Evolutionary conservation across 1,140 invertebrate genomes (phyloP).

Genomic region (Nephila pilipes): DNA sequence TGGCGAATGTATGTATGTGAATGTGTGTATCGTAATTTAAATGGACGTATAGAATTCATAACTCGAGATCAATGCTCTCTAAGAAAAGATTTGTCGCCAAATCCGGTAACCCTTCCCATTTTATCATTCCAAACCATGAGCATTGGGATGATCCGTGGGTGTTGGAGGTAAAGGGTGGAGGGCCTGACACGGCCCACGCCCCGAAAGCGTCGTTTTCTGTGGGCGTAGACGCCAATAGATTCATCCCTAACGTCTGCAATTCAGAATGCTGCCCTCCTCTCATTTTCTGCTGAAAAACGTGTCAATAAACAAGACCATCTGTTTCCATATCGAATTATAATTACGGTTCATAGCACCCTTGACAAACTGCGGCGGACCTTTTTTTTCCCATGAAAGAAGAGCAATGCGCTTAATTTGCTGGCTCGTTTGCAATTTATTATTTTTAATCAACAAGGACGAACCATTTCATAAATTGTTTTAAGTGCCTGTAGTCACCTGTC

Average conservation of each 20-base stretch:
- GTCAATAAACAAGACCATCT: slow-evolving; percentile 69
- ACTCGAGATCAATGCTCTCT: too few species aligned
- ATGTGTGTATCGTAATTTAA: too few species aligned
- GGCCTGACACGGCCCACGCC: slow-evolving; percentile 32
- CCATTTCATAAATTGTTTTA: slow-evolving; percentile 10
- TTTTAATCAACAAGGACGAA: neutral
- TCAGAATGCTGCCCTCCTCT: neutral
- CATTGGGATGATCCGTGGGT: slow-evolving; percentile 35
- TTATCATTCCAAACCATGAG: slow-evolving; percentile 6
- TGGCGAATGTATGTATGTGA: too few species aligned
- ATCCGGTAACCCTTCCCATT: slow-evolving; percentile 8
- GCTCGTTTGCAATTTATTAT: neutral
- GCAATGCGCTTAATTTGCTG: neutral
- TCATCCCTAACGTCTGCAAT: neutral
- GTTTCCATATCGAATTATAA: slow-evolving; percentile 64
- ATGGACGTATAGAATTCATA: too few species aligned
- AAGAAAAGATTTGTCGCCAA: slow-evolving; percentile 6
- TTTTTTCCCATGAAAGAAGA: neutral
- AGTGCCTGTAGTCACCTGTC: slow-evolving; percentile 7
- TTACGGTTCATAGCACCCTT: slow-evolving; percentile 28
- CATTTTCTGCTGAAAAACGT: slow-evolving; percentile 44
- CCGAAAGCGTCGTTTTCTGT: slow-evolving; percentile 31
- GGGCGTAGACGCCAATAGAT: slow-evolving; percentile 66
- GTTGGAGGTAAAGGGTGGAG: slow-evolving; percentile 68
- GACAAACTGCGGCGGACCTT: neutral